Evolutionary conservation across 2,113 vertebrate species (phyloP), one percentile per base, ranked within the genome.

Genomic region (Phaethornis superciliosus): DNA sequence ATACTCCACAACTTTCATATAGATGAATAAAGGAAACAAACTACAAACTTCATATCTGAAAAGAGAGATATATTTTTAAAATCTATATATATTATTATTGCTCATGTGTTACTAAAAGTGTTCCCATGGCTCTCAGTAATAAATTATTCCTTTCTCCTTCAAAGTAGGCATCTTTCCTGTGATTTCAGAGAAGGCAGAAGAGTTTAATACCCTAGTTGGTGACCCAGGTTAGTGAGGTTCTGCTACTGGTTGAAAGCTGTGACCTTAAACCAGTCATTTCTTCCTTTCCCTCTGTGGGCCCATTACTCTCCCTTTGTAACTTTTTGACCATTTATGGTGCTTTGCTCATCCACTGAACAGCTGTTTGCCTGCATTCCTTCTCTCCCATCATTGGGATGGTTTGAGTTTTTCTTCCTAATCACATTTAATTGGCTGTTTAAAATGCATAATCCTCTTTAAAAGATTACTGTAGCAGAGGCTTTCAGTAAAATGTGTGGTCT

Each of bases 381-480:
- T 56, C 69, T 71, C 76, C 81, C 1, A 0, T 94, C 90, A 60
- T 8, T 15, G 27, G 56, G 49, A 90, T 87, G 17, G 8, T 72
- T 76, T 0, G 19, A 81, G 83, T 56, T 88, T 93, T 93, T 81
- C 80, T 77, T 92, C 56, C 56, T 96, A 96, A 96, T 95, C 4
- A 0, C 52, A 54, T 65, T 69, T 95, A 96, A 95, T 71, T 95
- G 74, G 52, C 62, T 92, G 52, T 95, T 93, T 88, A 93, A 92
- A 96, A 96, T 19, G 24, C 24, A 76, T 96, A 95, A 96, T 95
- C 88, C 90, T 90, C 81, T 92, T 92, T 56, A 81, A 65, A 84
- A 93, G 80, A 81, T 90, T 90, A 64, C 44, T 92, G 56, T 24
- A 88, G 62, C 77, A 76, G 52, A 89, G 60, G 72, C 74, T 93